phyloP scores from a whole-genome alignment of 2,113 vertebrate genomes.

The Alethe castanea region DNA sequence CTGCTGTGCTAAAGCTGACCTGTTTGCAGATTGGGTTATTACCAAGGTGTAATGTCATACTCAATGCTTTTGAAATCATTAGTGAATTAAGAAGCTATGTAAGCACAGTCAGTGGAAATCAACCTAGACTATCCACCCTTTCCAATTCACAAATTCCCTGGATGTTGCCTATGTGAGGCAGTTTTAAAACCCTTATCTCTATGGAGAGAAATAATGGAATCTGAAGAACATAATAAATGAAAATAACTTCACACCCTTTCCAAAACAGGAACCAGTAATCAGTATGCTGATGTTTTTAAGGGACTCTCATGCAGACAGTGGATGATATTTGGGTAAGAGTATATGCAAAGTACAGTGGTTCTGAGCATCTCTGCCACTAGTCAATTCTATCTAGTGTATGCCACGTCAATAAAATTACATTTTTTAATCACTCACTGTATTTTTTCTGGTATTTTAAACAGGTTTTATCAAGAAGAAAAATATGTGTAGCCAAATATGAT shows the following conservation, averaged over 20 bases:
- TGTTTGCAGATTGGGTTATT: neutral
- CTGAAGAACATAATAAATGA: neutral
- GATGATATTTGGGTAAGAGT: neutral
- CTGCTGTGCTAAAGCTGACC: neutral
- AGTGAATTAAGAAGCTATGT: neutral
- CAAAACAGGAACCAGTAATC: neutral
- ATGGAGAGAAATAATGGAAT: neutral
- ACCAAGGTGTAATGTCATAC: neutral
- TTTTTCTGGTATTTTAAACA: neutral
- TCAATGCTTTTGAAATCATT: neutral
- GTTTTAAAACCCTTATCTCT: neutral
- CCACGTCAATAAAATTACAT: neutral
- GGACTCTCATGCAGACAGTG: neutral
- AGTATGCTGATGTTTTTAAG: neutral
- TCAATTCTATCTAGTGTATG: neutral
- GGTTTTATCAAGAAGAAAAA: neutral
- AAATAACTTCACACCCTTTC: neutral
- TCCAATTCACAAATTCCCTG: neutral
- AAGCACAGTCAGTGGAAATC: neutral
- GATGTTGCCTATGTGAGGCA: neutral
- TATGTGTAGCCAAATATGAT: neutral
- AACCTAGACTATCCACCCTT: neutral
- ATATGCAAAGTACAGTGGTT: neutral
- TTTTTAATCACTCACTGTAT: neutral
- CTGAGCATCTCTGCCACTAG: neutral